phyloP scores from a whole-genome alignment of 2,888 invertebrate genomes.

The Amiota communis region DNA sequence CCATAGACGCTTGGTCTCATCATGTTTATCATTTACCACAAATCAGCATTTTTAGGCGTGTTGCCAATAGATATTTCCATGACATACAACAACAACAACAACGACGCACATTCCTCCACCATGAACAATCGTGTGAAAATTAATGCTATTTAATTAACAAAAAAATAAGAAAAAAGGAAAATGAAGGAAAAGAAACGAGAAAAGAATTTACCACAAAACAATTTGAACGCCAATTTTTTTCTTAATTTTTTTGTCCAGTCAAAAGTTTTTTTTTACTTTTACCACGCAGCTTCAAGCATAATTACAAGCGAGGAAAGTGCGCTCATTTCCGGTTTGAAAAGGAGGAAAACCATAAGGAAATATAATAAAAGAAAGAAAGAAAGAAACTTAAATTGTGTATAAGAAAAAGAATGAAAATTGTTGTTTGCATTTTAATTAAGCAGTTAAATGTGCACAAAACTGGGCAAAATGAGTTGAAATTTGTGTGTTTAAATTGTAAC shows the following conservation, averaged over 20 bases:
- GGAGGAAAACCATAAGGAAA: not conserved
- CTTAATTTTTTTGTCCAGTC: not conserved
- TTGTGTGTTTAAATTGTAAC: conserved; percentile 29
- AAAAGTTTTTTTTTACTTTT: conserved; percentile 5
- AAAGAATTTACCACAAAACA: conserved; percentile 5
- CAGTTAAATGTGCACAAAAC: conserved; percentile 35
- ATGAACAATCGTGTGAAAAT: conserved; percentile 6
- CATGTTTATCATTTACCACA: conserved; percentile 10
- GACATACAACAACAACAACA: no score
- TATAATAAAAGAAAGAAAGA: not conserved
- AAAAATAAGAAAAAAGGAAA: not conserved
- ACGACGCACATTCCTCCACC: no score
- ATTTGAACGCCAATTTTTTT: conserved; percentile 23
- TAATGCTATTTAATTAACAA: conserved; percentile 40
- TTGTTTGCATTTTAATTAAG: conserved; percentile 58
- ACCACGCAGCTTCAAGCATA: conserved; percentile 6
- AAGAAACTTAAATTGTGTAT: conserved; percentile 47
- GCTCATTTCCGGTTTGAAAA: conserved; percentile 10
- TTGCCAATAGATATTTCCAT: conserved; percentile 23
- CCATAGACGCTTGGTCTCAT: not conserved
- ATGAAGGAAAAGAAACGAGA: no score
- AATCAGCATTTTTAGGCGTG: conserved; percentile 19
- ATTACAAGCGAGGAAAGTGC: not conserved
- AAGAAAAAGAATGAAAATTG: conserved; percentile 36
- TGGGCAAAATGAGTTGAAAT: conserved; percentile 31